These are phyloP conservation scores for Stichodactyla mertensii DNA, from an alignment of 64 coral and sea anemone genomes.

Conservation along the genomic window DNA sequence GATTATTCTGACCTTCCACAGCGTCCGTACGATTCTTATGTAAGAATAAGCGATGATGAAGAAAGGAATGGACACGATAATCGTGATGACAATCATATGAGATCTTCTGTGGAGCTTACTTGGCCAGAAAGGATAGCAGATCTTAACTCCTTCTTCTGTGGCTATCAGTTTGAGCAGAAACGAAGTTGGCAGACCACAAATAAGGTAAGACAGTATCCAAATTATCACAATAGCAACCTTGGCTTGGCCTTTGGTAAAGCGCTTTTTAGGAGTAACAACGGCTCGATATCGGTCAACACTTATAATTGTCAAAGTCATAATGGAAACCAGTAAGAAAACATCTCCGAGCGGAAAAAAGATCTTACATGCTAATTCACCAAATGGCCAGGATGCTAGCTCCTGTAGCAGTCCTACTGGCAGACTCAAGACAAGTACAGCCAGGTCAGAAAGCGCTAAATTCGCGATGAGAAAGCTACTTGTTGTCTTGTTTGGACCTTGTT, in stretches of 20 bases:
- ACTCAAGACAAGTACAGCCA: constrained; percentile 77
- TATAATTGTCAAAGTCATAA: constrained; percentile 58
- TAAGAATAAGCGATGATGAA: constrained; percentile 81
- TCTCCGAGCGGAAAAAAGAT: constrained; percentile 71
- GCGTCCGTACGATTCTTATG: constrained; percentile 51
- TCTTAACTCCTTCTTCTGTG: constrained; percentile 27
- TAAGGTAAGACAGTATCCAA: constrained; percentile 46
- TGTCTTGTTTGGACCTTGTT: constrained; percentile 75
- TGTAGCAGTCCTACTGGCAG: constrained; percentile 63
- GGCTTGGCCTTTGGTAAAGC: constrained; percentile 49
- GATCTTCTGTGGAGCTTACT: constrained; percentile 3
- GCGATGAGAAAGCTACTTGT: constrained; percentile 88
- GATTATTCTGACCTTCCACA: constrained; percentile 71
- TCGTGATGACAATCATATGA: constrained; percentile 48
- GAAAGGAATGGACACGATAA: constrained; percentile 48
- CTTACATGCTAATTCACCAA: constrained; percentile 79
- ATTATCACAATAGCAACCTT: constrained; percentile 45
- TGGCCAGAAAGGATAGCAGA: constrained; percentile 54
- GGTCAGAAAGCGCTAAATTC: constrained; percentile 71
- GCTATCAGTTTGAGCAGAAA: constrained; percentile 52
- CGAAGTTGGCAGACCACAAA: constrained; percentile 42
- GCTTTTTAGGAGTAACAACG: constrained; percentile 65
- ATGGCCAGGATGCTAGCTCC: constrained; percentile 91
- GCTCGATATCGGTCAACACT: constrained; percentile 46
- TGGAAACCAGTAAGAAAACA: constrained; percentile 58